phyloP scores from a whole-genome alignment of 2,797 vertebrate species.

The Leptodactylus fallax region DNA sequence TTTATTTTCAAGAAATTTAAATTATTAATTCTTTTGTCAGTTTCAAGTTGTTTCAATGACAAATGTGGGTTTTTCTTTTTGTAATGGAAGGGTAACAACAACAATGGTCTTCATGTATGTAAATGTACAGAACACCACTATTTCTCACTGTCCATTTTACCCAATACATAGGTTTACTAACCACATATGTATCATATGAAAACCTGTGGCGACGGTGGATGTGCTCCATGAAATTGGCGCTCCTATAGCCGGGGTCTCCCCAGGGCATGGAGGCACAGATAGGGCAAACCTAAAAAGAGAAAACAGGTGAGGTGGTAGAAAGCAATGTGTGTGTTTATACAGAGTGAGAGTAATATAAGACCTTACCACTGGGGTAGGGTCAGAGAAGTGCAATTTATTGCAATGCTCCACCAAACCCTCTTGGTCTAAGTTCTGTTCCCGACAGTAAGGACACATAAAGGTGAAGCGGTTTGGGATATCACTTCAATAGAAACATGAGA shows the following conservation, averaged over 20 bases:
- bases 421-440: slow-evolving; percentile 93
- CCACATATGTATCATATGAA: slow-evolving; percentile 98
- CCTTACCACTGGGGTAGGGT: slow-evolving; percentile 91
- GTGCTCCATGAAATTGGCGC: slow-evolving; percentile 96
- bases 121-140: not conserved
- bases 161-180: slow-evolving; percentile 70
- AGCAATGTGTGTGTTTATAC: not conserved
- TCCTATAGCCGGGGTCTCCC: slow-evolving; percentile 96
- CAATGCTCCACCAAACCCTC: slow-evolving; percentile 96
- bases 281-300: slow-evolving; percentile 88
- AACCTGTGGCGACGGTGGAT: slow-evolving; percentile 93
- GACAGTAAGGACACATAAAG: slow-evolving; percentile 95
- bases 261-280: slow-evolving; percentile 99
- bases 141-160: not conserved
- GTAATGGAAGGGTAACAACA: too few relatives aligned
- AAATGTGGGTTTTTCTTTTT: too few relatives aligned
- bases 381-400: slow-evolving; percentile 86
- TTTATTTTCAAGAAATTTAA: too few relatives aligned
- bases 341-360: not conserved
- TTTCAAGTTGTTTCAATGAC: too few relatives aligned
- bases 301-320: not conserved
- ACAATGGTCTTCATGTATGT: too few relatives aligned
- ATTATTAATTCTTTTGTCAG: too few relatives aligned
- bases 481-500: slow-evolving; percentile 71
- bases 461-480: slow-evolving; percentile 94